Conservation (phyloP, 92 coral and sea anemone species). For the Palythoa caribaeorum region DNA sequence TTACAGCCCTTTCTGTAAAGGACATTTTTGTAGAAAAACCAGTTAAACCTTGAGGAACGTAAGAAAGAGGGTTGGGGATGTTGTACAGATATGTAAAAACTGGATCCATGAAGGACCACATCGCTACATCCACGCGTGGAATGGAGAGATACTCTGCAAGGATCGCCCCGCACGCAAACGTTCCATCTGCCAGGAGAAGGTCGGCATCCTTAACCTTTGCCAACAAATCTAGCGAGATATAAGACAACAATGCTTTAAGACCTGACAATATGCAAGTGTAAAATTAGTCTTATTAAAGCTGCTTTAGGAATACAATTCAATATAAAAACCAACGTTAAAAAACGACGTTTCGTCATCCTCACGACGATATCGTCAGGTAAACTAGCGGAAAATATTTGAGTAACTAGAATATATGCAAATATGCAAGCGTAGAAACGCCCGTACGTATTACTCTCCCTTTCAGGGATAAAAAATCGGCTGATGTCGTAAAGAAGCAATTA, state of each 20-base stretch:
- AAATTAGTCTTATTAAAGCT: too few relatives aligned
- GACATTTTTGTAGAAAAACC: neutral
- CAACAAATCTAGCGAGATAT: neutral
- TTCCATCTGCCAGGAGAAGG: constrained; percentile 14
- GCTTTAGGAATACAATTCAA: too few relatives aligned
- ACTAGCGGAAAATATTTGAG: too few relatives aligned
- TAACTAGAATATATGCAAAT: too few relatives aligned
- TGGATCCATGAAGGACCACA: constrained; percentile 19
- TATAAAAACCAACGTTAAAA: too few relatives aligned
- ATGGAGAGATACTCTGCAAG: constrained; percentile 25
- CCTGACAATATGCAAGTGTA: neutral
- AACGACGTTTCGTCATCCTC: too few relatives aligned
- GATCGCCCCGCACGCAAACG: constrained; percentile 11
- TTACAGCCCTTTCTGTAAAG: neutral
- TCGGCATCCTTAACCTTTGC: constrained; percentile 21
- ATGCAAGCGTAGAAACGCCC: too few relatives aligned
- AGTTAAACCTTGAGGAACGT: neutral
- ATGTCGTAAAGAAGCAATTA: too few relatives aligned
- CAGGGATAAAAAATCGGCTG: too few relatives aligned
- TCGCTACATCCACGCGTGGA: constrained; percentile 18
- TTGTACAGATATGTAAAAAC: neutral
- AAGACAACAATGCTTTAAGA: neutral
- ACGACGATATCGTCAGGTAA: too few relatives aligned
- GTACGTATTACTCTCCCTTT: too few relatives aligned
- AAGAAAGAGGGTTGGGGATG: constrained; percentile 19